A percentile compares a stretch with the other conserved stretches of the same genome.
Evolutionary conservation across 1,140 invertebrate species (phyloP).

Genomic region (Musca domestica): DNA sequence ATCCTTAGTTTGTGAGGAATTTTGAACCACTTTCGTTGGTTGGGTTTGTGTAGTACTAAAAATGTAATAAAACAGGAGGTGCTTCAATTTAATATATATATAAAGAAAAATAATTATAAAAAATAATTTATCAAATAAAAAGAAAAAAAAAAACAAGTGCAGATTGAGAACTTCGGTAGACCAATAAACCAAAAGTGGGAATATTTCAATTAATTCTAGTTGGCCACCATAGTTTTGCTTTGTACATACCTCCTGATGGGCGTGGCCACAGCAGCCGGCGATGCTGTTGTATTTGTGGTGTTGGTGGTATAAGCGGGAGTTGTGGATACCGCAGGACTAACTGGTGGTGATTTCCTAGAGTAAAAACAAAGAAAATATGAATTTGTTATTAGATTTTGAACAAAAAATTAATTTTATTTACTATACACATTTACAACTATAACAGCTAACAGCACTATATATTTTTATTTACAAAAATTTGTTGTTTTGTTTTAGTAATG

Average conservation of each 20-base stretch:
- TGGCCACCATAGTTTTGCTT: no score
- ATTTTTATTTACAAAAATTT: no score
- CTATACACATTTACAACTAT: neutral
- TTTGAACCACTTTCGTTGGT: constrained; percentile 44
- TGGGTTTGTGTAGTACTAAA: constrained; percentile 11
- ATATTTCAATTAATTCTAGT: no score
- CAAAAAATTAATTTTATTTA: neutral
- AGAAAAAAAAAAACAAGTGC: no score
- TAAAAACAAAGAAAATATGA: neutral
- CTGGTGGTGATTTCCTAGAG: constrained; percentile 22
- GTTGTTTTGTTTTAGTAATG: no score
- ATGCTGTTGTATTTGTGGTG: constrained; percentile 33
- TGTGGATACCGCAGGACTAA: constrained; percentile 31
- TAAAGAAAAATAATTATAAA: no score
- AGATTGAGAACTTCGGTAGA: no score
- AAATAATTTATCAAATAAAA: no score
- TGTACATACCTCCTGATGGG: constrained; percentile 26
- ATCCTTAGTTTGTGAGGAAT: constrained; percentile 30
- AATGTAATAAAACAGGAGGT: neutral
- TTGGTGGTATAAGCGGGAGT: constrained; percentile 31
- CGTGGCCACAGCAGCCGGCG: constrained; percentile 37
- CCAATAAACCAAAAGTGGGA: no score
- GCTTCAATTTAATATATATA: no score
- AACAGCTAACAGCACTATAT: no score
- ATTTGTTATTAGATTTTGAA: neutral